Evolutionary conservation across 1,140 invertebrate species (phyloP), one percentile per base, ranked within the genome.

Genomic region (Drosophila melanica): DNA sequence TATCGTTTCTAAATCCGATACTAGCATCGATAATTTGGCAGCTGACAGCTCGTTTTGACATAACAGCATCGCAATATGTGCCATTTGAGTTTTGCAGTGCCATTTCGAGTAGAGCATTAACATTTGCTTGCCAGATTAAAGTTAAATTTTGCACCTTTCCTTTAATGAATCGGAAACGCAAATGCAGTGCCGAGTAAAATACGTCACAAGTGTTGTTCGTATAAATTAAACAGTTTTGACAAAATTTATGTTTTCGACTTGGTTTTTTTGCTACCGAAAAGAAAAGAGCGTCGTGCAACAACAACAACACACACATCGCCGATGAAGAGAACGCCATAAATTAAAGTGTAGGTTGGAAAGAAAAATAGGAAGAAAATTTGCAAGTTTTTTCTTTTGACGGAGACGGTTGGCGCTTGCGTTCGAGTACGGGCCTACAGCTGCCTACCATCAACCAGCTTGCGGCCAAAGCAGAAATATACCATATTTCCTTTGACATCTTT

Each of bases 321-420:
- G 51, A 67, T 55, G 58, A 66, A 53, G 23, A 70, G 53, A 70
- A 64, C 59, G 67, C 72, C 59, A 71, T 62, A 75, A 64, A 58
- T 70, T 70, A 48, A 69, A 63, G 71, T 69, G 71, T 63, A 75
- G 71, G 71, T 75, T 75, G 71, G 72, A 70, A 71, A 75, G 67
- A 71, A 64, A 70, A 75, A 57, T 42, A 75, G 16, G 44, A 57
- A 60, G 18, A 41, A 62, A 66, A 73, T 35, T 74, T 74, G 57
- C 66, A 58, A 63, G 37, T 63, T 35, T 74, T 71, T 60, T 67
- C 41, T 54, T 60, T 33, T 33, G 8, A 33, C 30, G 30, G 12
- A 4, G 0, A 37, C 44, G 48, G 39, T 74, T 74, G 55, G 64
- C 70, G 55, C 70, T 73, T 54, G 70, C 39, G 55, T 68, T 53